phyloP scores from a whole-genome alignment of 2,113 vertebrate species.

The Symphodus melops region DNA sequence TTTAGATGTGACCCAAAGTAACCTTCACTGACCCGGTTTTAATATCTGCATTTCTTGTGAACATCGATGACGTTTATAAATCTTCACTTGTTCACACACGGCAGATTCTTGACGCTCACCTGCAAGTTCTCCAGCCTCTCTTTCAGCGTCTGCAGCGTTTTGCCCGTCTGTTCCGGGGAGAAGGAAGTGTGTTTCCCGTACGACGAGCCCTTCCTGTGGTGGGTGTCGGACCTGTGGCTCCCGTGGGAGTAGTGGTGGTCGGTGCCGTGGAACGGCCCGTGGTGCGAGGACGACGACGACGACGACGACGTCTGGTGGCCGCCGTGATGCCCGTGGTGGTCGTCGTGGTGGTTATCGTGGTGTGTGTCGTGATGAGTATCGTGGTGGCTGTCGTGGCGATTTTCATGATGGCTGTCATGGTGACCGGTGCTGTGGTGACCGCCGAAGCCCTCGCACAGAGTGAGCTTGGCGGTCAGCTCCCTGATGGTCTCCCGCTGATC shows the following conservation, averaged over 20 bases:
- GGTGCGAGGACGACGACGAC: conserved; percentile 45
- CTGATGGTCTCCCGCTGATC: conserved; percentile 87
- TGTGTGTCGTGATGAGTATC: conserved; percentile 21
- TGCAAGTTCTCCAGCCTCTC: conserved; percentile 86
- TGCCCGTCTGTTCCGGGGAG: conserved; percentile 82
- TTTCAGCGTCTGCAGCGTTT: conserved; percentile 85
- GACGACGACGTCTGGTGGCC: conserved; percentile 38
- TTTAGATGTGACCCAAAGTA: too few relatives aligned
- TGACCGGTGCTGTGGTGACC: conserved; percentile 64
- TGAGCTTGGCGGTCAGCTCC: conserved; percentile 87
- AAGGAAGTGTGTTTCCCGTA: conserved; percentile 72
- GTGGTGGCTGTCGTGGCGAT: conserved; percentile 54
- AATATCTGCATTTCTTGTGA: too few relatives aligned
- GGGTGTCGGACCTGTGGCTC: conserved; percentile 65
- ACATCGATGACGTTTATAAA: too few relatives aligned
- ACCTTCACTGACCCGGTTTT: too few relatives aligned
- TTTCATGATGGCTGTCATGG: conserved; percentile 65
- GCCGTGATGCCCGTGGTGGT: conserved; percentile 56
- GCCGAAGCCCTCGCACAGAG: conserved; percentile 84
- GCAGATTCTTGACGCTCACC: conserved; percentile 63
- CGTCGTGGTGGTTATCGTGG: conserved; percentile 61
- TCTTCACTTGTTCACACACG: too few relatives aligned
- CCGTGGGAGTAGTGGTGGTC: conserved; percentile 72
- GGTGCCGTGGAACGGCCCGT: conserved; percentile 53
- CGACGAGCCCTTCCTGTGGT: conserved; percentile 65